Base-by-base conservation (phyloP, 1,140 invertebrate species). In the Steinernema khuongi region DNA sequence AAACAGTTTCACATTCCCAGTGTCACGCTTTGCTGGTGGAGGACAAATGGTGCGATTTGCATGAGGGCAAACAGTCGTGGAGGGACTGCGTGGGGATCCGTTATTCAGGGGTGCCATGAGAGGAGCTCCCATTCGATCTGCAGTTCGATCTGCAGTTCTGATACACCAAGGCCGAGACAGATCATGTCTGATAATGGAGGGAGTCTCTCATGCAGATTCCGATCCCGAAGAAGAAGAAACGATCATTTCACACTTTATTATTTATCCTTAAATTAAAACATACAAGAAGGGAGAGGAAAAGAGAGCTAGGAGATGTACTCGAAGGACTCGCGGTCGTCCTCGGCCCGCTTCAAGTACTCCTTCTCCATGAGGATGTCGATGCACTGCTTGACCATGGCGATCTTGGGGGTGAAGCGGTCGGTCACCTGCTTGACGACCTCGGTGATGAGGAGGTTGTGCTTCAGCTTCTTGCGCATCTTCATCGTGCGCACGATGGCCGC, bases 361-460 rank as follows among this genome's bases (percentile, higher is more conserved):
- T 99, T 99, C 87, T 99, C 96, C 83, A 99, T 99, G 81, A 99
- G 89, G 85, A 97, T 96, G 88, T 98, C 96, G 88, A 99, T 98
- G 89, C 95, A 98, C 97, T 93, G 94, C 90, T 98, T 98, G 81
- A 98, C 97, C 80, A 96, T 91, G 81, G 93, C 92, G 66, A 99
- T 94, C 86, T 93, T 90, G n/a, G 96, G 96, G 87, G 97, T 98
- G 88, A 99, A 99, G 79, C 96, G 90, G 30, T 92, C 90, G 18
- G 92, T 92, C 18, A 99, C 88, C 86, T 99, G 96, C 86, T 94
- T 94, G 41, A 99, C 88, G 66, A 98, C 95, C 88, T 99, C 96
- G 36, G 91, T 91, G 28, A 99, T 91, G n/a, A 99, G 88, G n/a
- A 19, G 1, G 11, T n/a, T 70, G 41, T 73, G 11, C 30, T 72